These are phyloP conservation scores for Cariama cristata DNA, from an alignment of 2,113 vertebrate species.

Conservation along the genomic window DNA sequence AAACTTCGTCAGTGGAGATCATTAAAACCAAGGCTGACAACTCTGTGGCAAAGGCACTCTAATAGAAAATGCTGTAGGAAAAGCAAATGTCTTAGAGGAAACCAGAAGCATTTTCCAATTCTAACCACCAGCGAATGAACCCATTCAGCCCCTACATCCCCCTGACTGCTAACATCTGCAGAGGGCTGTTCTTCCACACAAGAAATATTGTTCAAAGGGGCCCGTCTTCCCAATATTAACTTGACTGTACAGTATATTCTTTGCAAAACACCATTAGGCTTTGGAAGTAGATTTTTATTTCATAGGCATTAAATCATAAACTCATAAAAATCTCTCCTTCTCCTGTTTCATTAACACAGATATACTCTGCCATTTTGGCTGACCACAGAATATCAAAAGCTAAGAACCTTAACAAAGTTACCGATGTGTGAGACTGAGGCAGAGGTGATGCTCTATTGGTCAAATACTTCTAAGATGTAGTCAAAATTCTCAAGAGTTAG, in stretches of 20 bases:
- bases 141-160: neutral
- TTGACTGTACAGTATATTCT: neutral
- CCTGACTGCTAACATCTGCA: neutral
- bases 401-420: neutral
- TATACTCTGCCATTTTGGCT: neutral
- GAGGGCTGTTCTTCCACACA: neutral
- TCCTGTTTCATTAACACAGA: neutral
- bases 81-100: slow-evolving; percentile 3
- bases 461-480: neutral
- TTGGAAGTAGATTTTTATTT: slow-evolving; percentile 37
- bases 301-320: slow-evolving; percentile 36
- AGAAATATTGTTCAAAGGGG: slow-evolving; percentile 5
- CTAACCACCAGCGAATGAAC: slow-evolving; percentile 10
- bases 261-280: neutral
- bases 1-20: neutral
- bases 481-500: neutral
- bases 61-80: neutral
- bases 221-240: neutral
- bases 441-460: neutral
- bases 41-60: neutral
- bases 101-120: slow-evolving; percentile 12
- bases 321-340: slow-evolving; percentile 46
- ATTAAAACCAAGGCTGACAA: neutral
- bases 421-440: neutral
- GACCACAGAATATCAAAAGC: neutral